phyloP scores from a whole-genome alignment of 2,888 invertebrate genomes.

The Diplolepis rosae region DNA sequence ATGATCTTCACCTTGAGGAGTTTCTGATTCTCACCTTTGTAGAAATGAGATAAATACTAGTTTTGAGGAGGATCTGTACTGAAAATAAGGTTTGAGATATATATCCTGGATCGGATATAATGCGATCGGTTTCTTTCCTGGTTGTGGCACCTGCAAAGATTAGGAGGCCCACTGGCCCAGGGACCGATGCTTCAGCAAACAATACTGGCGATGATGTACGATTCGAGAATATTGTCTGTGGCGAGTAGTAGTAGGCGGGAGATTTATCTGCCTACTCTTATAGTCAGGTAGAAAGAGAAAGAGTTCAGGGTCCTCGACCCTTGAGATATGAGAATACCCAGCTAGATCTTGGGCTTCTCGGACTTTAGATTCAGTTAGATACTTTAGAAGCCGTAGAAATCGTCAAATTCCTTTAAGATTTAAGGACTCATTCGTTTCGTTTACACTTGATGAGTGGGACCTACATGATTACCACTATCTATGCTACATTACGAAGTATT shows the following conservation, averaged over 20 bases:
- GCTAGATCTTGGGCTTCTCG: not conserved
- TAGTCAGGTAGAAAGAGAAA: conserved; percentile 45
- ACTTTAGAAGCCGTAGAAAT: not conserved
- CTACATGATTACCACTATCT: conserved; percentile 6
- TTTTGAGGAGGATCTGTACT: not conserved
- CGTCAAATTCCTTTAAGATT: not conserved
- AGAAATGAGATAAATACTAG: not conserved
- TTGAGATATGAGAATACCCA: conserved; percentile 40
- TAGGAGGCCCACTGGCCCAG: conserved; percentile 52
- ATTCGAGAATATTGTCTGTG: conserved; percentile 61
- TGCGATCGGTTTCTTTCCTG: conserved; percentile 44
- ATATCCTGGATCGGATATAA: conserved; percentile 18
- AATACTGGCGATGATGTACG: conserved; percentile 66
- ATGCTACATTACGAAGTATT: not conserved
- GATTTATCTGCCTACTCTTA: conserved; percentile 64
- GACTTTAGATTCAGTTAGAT: no score
- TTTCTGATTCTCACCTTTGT: no score
- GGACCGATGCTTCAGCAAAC: conserved; percentile 60
- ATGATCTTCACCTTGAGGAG: no score
- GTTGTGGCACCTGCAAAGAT: conserved; percentile 60
- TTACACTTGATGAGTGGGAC: conserved; percentile 14
- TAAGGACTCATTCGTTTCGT: conserved; percentile 9
- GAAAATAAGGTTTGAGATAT: not conserved
- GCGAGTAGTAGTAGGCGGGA: conserved; percentile 64
- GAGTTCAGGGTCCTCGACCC: conserved; percentile 58